Percentiles rank a stretch among this genome's conserved stretches.
phyloP scores from a whole-genome alignment of 2,113 vertebrate species.

The Epinephelus fuscoguttatus region DNA sequence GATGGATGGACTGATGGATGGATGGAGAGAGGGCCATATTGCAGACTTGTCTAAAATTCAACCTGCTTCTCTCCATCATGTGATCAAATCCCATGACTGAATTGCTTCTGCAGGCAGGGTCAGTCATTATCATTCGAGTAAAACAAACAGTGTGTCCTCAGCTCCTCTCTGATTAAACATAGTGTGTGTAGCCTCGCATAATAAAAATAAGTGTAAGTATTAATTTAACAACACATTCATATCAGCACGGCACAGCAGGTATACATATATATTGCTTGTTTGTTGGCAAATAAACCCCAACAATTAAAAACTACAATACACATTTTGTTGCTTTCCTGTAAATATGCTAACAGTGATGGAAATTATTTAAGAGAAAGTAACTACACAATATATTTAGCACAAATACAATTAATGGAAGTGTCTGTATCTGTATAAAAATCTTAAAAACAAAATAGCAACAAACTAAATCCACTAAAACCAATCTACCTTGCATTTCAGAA shows the following conservation, averaged over 20 bases:
- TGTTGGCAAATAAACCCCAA: not conserved
- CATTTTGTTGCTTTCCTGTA: not conserved
- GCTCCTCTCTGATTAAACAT: not conserved
- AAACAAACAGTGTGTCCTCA: not conserved
- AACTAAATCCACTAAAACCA: not conserved
- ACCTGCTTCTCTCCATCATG: not conserved
- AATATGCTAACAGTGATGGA: not conserved
- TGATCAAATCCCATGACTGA: slow-evolving; percentile 8
- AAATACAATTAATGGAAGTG: not conserved
- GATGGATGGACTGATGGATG: not conserved
- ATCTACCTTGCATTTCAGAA: not conserved
- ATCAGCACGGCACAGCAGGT: not conserved
- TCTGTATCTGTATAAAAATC: not conserved
- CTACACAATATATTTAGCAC: not conserved
- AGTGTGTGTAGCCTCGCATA: not conserved
- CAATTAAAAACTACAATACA: too few relatives aligned
- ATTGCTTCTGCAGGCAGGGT: not conserved
- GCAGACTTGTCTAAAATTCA: not conserved
- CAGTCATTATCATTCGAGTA: not conserved
- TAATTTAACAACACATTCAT: not conserved
- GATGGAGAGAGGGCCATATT: slow-evolving; percentile 17
- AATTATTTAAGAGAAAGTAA: too few relatives aligned
- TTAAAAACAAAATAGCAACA: too few relatives aligned
- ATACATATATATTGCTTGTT: not conserved
- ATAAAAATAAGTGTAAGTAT: too few relatives aligned